Evolutionary conservation across 2,113 vertebrate species (phyloP), one percentile per base, ranked within the genome.

Genomic region (Ahaetulla prasina): DNA sequence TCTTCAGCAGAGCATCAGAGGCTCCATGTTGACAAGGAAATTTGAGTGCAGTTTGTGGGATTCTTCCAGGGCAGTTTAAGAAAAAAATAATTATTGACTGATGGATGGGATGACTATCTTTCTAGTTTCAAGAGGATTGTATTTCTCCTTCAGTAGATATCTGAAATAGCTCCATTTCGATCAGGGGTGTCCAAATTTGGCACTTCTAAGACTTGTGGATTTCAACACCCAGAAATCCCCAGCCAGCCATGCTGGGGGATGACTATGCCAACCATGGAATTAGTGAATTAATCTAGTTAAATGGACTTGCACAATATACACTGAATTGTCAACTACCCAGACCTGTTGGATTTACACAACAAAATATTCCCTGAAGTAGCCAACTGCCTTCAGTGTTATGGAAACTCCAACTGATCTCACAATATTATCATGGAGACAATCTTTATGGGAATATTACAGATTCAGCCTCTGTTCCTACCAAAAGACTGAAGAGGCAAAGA

Each of bases 111-210:
- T 68, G 47, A 49, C n/a, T 39, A 55, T n/a, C 3, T 47, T 50
- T 0, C 18, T 1, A 3, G 5, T 20, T 35, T 53, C 87, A 43
- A 39, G 43, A 3, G 50, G 18, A 35, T 0, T 1, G 4, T 14
- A 43, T 43, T 89, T 54, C 84, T 60, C 18, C 60, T 93, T 54
- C 53, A 7, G 8, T 0, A 1, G 22, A 25, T 89, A 89, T 52
- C 14, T 52, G 20, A 45, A 35, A 25, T 4, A 53, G 49, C 39
- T 47, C 27, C 52, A 3, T 68, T 53, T 63, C 3, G 8, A 39
- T 2, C 27, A 63, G 11, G 30, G 27, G 1, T 63, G 60, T 63
- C 27, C 60, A 63, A 63, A 63, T n/a, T 14, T 63, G 27, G 11
- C 60, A n/a, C 0, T 11, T 63, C n/a, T n/a, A 63, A n/a, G 27